These are phyloP conservation scores for Sebastes hubbsi DNA, from an alignment of 2,797 vertebrate genomes.

Conservation along the genomic window DNA sequence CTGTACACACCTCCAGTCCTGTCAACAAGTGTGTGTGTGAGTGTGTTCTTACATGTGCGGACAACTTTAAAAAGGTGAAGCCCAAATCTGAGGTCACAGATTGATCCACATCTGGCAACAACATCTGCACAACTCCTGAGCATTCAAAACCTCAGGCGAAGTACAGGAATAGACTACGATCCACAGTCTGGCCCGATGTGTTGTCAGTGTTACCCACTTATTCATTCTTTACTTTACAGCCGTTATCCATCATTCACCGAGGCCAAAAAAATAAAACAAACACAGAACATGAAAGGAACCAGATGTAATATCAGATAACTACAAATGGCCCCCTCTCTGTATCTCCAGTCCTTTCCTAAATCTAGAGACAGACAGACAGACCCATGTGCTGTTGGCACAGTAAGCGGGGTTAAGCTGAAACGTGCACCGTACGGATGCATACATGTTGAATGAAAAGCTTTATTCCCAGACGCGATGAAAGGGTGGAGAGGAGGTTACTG, in stretches of 20 bases:
- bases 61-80: conserved; percentile 25
- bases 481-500: conserved; percentile 25
- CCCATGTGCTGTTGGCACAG: not conserved
- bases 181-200: not conserved
- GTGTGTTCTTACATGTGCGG: conserved; percentile 10
- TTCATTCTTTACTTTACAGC: not conserved
- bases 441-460: conserved; percentile 5
- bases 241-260: not conserved
- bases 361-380: conserved; percentile 4
- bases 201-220: not conserved
- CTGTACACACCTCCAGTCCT: not conserved
- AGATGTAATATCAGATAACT: not conserved
- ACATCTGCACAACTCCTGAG: conserved; percentile 48
- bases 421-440: not conserved
- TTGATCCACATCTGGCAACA: conserved; percentile 54
- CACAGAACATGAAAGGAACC: not conserved
- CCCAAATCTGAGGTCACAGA: conserved; percentile 29
- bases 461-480: not conserved
- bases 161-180: conserved; percentile 8
- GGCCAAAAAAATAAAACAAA: not conserved
- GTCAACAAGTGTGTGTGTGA: not conserved
- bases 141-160: conserved; percentile 22
- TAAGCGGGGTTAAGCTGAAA: conserved; percentile 25
- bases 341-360: not conserved
- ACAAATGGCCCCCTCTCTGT: not conserved